Evolutionary conservation across 2,888 invertebrate genomes (phyloP).

Genomic region (Scaptodrosophila latifasciaeformis): DNA sequence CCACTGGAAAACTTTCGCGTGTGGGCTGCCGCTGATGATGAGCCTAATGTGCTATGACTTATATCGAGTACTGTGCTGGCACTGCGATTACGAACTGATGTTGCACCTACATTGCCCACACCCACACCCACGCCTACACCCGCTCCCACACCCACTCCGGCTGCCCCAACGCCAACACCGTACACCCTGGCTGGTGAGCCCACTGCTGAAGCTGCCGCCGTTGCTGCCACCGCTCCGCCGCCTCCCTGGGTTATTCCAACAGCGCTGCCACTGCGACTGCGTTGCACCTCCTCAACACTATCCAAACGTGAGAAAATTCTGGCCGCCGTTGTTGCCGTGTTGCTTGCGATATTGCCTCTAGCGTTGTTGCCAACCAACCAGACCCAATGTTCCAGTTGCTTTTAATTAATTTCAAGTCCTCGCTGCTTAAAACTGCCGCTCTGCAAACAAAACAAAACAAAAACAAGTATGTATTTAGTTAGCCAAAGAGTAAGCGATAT

Average conservation of each 20-base stretch:
- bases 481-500: too few relatives aligned
- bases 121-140: constrained; percentile 26
- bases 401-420: too few relatives aligned
- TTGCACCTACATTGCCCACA: constrained; percentile 6
- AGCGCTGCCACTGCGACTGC: constrained; percentile 70
- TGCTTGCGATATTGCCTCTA: constrained; percentile 27
- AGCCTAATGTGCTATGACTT: constrained; percentile 22
- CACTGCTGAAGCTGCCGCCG: constrained; percentile 8
- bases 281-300: constrained; percentile 72
- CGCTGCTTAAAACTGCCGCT: too few relatives aligned
- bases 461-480: too few relatives aligned
- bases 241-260: constrained; percentile 57
- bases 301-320: constrained; percentile 74
- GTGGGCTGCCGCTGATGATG: constrained; percentile 10
- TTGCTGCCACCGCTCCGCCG: constrained; percentile 28
- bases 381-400: too few relatives aligned
- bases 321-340: constrained; percentile 72
- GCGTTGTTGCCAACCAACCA: constrained; percentile 36
- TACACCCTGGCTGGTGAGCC: constrained; percentile 11
- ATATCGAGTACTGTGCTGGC: constrained; percentile 59
- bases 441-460: too few relatives aligned
- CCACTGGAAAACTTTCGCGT: constrained; percentile 24
- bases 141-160: constrained; percentile 2
- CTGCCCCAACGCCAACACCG: constrained; percentile 2
- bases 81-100: constrained; percentile 47